Percentiles rank a stretch among this genome's conserved stretches.
Evolutionary conservation across 2,113 vertebrate species (phyloP).

Genomic region (Falco punctatus): DNA sequence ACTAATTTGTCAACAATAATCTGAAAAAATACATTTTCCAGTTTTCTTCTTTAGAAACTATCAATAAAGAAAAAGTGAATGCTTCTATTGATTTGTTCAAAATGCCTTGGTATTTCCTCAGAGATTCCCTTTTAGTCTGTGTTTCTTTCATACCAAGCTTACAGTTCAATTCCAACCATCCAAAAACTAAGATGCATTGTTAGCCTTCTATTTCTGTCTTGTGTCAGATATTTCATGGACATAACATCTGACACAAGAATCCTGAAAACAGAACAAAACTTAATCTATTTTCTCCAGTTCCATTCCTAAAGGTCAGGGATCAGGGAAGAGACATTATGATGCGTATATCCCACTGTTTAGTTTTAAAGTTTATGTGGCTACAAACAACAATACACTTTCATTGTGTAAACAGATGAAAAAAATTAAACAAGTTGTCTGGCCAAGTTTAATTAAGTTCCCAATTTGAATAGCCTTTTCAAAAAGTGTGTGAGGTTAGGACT

Average conservation of each 20-base stretch:
- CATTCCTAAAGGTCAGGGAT: background rate
- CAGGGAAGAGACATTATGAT: background rate
- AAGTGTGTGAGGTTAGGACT: background rate
- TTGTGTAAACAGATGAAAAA: background rate
- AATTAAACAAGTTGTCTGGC: background rate
- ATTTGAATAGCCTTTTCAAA: background rate
- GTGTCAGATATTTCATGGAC: background rate
- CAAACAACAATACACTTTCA: background rate
- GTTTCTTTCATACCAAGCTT: background rate
- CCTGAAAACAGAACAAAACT: background rate
- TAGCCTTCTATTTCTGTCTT: background rate
- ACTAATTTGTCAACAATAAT: background rate
- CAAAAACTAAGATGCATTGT: background rate
- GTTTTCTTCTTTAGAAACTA: background rate
- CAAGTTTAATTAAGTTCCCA: slow-evolving; percentile 1
- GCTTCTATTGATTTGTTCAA: background rate
- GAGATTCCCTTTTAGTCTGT: background rate
- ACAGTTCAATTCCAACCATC: background rate
- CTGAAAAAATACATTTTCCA: background rate
- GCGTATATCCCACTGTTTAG: background rate
- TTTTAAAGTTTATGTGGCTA: background rate
- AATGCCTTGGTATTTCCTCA: background rate
- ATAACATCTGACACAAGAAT: background rate
- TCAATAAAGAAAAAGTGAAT: background rate
- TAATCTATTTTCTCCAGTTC: background rate